A percentile compares a stretch with the other conserved stretches of the same genome.
Evolutionary conservation across 2,888 invertebrate genomes (phyloP).

Genomic region (Ophion obscuratus): DNA sequence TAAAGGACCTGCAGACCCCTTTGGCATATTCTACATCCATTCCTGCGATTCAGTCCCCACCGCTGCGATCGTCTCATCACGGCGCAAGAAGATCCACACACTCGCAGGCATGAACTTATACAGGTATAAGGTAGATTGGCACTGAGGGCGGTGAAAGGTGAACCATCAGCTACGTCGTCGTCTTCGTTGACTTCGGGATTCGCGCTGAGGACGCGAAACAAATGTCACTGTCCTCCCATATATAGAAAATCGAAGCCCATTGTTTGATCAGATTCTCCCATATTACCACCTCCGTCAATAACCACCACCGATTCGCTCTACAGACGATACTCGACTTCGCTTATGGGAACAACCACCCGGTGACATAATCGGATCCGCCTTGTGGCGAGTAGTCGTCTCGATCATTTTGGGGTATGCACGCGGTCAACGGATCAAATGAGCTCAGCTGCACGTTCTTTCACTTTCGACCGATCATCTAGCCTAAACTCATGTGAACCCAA

Average conservation of each 20-base stretch:
- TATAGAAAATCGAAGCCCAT: constrained; percentile 62
- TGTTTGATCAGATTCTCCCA: constrained; percentile 57
- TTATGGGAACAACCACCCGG: constrained; percentile 40
- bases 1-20: constrained; percentile 17
- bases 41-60: constrained; percentile 58
- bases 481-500: not conserved
- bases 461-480: not conserved
- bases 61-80: constrained; percentile 30
- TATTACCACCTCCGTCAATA: constrained; percentile 23
- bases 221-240: constrained; percentile 73
- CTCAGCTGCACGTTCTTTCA: not conserved
- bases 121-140: constrained; percentile 48
- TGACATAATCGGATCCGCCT: constrained; percentile 37
- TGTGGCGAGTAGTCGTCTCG: constrained; percentile 33
- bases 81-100: constrained; percentile 18
- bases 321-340: constrained; percentile 33
- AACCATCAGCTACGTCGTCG: constrained; percentile 55
- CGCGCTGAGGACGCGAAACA: constrained; percentile 63
- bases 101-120: constrained; percentile 31
- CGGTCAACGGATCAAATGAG: not conserved
- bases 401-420: not conserved
- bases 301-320: constrained; percentile 19
- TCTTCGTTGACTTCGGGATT: constrained; percentile 59
- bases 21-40: constrained; percentile 25
- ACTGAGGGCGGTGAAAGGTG: constrained; percentile 72